phyloP scores from a whole-genome alignment of 2,797 vertebrate genomes.

The Coregonus ussuriensis region DNA sequence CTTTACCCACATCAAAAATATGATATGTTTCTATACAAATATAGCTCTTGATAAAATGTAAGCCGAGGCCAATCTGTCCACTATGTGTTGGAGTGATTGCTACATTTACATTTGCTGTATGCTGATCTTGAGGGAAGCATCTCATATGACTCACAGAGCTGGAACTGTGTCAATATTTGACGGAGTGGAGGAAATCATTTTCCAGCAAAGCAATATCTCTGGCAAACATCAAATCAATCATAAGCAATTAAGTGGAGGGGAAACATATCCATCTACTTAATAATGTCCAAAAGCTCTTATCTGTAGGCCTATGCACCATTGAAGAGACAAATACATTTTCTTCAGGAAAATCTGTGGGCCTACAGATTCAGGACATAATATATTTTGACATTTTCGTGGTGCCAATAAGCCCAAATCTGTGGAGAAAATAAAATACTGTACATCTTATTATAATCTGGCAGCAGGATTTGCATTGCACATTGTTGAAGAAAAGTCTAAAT shows the following conservation, averaged over 20 bases:
- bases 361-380: background rate
- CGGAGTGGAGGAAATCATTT: slow-evolving; percentile 1
- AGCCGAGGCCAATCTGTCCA: background rate
- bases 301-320: background rate
- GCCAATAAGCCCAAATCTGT: too few relatives aligned
- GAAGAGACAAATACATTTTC: background rate
- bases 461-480: too few relatives aligned
- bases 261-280: background rate
- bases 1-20: background rate
- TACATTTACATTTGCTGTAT: background rate
- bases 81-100: background rate
- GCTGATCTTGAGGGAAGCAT: background rate
- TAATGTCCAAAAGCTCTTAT: background rate
- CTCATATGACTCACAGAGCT: background rate
- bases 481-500: background rate
- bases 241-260: background rate
- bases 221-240: slow-evolving; percentile 7
- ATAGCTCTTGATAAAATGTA: background rate
- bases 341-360: slow-evolving; percentile 1
- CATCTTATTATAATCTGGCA: too few relatives aligned
- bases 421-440: too few relatives aligned
- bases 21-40: background rate
- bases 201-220: slow-evolving; percentile 7
- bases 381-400: too few relatives aligned
- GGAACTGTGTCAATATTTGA: slow-evolving; percentile 12